These are phyloP conservation scores for Psix sp. DNA, from an alignment of 1,140 invertebrate genomes.

Conservation along the genomic window DNA sequence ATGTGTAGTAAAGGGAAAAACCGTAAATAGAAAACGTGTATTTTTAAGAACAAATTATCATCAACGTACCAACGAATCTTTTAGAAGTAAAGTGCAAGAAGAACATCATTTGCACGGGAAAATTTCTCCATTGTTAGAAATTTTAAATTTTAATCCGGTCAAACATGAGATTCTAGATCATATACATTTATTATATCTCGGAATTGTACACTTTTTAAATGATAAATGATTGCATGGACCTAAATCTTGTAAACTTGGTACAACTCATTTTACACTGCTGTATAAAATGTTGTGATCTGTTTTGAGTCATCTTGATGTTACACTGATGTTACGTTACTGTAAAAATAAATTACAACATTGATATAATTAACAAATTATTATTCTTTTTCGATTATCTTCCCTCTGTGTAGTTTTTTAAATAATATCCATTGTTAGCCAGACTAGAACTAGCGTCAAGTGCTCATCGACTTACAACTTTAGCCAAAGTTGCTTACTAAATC, in stretches of 20 bases:
- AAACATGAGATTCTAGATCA: constrained; percentile 18
- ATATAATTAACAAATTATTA: too few species aligned
- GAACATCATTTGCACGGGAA: constrained; percentile 11
- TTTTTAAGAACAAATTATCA: constrained; percentile 4
- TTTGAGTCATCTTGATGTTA: too few species aligned
- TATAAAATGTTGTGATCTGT: constrained; percentile 12
- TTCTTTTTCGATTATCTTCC: too few species aligned
- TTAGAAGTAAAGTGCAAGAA: constrained; percentile 25
- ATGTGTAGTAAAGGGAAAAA: constrained; percentile 41
- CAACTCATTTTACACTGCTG: constrained; percentile 4
- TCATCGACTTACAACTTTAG: too few species aligned
- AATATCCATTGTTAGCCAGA: too few species aligned
- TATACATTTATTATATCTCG: constrained; percentile 40
- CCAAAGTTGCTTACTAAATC: too few species aligned
- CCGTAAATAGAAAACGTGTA: constrained; percentile 26
- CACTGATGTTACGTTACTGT: too few species aligned
- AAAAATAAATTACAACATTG: too few species aligned
- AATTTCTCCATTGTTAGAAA: constrained; percentile 13
- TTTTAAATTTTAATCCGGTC: constrained; percentile 24
- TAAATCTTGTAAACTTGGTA: constrained; percentile 15
- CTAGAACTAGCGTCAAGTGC: too few species aligned
- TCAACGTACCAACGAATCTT: constrained; percentile 37
- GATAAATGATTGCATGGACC: constrained; percentile 28
- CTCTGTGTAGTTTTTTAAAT: too few species aligned
- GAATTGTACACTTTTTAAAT: constrained; percentile 20